Base-by-base conservation (phyloP, 2,113 vertebrate species). In the Vimba vimba region DNA sequence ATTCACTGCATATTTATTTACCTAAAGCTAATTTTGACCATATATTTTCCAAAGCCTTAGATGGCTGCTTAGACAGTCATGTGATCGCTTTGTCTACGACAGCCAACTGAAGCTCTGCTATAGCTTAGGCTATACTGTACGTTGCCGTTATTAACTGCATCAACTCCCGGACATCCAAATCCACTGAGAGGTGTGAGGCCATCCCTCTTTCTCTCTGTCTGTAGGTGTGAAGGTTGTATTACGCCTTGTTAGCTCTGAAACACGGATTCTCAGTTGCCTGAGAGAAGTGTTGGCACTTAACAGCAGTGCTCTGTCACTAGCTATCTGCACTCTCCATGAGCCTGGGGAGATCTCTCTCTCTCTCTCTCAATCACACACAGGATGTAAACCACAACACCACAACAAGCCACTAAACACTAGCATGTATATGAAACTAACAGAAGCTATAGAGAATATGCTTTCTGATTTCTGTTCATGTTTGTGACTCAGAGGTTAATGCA, bases 241-340 rank as follows among this genome's bases (percentile, higher is more conserved):
- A 86, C 62, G 69, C 80, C 86, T 79, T 36, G 86, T 87, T 89
- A 86, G 73, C 69, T 87, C 84, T 25, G 68, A 84, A 85, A 81
- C 84, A 87, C 25, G 2, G 74, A 85, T 84, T 75, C 79, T 55
- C 86, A 25, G 73, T 79, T 87, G 64, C 73, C 81, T 75, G 75
- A 83, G 86, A 86, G 78, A 90, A 85, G 86, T 88, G 87, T 86
- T 89, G 89, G 84, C 89, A 90, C 71, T 75, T 86, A 81, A 87
- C 87, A 89, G 89, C 82, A 76, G 89, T 81, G 84, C 66, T 62
- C 83, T 84, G 89, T 88, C 89, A 88, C 75, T 84, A 78, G 82
- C 80, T 25, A 84, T 87, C 87, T 82, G 82, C 73, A 57, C 87
- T 81, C 19, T 68, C 17, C 69, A 66, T 55, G 39, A 79, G 87